Base-by-base conservation (phyloP, 2,888 invertebrate species). In the Hoplodrina blanda region DNA sequence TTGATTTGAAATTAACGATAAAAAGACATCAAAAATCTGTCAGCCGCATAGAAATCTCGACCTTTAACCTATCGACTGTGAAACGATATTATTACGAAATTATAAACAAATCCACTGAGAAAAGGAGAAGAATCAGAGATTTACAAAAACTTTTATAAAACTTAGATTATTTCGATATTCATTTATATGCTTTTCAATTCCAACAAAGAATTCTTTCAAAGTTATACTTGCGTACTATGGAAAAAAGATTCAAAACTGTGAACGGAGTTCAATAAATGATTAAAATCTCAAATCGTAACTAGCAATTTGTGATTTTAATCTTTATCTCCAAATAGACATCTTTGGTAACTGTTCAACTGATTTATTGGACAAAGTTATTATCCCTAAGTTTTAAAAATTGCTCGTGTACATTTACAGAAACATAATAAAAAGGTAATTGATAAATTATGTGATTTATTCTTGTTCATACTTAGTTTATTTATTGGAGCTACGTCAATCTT, bases 251-350 rank as follows among this genome's bases (percentile, higher is more conserved):
- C 60, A 13, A 65, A 77, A 52, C 15, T 37, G 56, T 30, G 50
- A 52, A 20, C 19, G 0, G 5, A 62, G n/a, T 59, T 52, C 25
- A 50, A 54, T 57, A 61, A 50, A 64, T 64, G 33, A 72, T 78
- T 72, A 64, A 62, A 49, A 60, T 72, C 37, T 25, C 30, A 73
- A 76, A 66, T 60, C 66, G 50, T 37, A 8, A 37, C 20, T 17
- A 46, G 30, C 8, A 37, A 37, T 37, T 37, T 37, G 37, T 1
- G 37, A 37, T 37, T 37, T 62, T 77, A 55, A 66, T 65, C 69
- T 63, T 50, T 53, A 67, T 75, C 60, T 61, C 61, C 10, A 49
- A 76, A 75, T 46, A 52, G 13, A 15, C 4, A 50, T 77, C 19
- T 56, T 55, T 53, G 56, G 50, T 57, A 49, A 50, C 20, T 62